These are phyloP conservation scores for Ataeniobius toweri DNA, from an alignment of 2,797 vertebrate species.

Conservation along the genomic window DNA sequence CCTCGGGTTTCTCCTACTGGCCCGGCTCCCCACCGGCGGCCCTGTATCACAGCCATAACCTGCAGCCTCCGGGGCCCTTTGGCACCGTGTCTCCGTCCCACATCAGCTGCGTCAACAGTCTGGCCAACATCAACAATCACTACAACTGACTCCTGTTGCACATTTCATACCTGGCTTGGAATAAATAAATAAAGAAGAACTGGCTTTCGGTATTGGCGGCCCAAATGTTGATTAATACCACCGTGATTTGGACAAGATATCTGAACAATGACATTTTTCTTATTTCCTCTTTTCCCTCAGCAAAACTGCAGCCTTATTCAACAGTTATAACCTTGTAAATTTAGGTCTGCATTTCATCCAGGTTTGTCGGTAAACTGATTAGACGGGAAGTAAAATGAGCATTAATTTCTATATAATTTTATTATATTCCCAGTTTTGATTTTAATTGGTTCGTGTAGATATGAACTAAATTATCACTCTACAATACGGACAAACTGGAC, in stretches of 20 bases:
- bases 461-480: not conserved
- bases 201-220: not conserved
- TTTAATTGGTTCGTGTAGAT: not conserved
- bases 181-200: not conserved
- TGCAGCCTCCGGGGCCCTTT: constrained; percentile 88
- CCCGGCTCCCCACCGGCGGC: constrained; percentile 84
- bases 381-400: not conserved
- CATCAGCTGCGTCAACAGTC: constrained; percentile 84
- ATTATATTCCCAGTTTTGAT: not conserved
- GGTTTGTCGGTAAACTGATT: not conserved
- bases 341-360: not conserved
- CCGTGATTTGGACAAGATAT: not conserved
- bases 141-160: constrained; percentile 85
- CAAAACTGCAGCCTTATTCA: not conserved
- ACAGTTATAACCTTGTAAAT: not conserved
- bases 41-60: constrained; percentile 88
- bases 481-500: not conserved
- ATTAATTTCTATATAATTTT: not conserved
- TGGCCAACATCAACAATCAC: constrained; percentile 88
- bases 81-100: constrained; percentile 82
- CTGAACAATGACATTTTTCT: not conserved
- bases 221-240: not conserved
- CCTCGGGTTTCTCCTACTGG: constrained; percentile 96
- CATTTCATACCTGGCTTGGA: not conserved
- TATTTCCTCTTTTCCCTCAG: not conserved